Base-by-base conservation (phyloP, 2,797 vertebrate species). In the Lacerta bilineata region DNA sequence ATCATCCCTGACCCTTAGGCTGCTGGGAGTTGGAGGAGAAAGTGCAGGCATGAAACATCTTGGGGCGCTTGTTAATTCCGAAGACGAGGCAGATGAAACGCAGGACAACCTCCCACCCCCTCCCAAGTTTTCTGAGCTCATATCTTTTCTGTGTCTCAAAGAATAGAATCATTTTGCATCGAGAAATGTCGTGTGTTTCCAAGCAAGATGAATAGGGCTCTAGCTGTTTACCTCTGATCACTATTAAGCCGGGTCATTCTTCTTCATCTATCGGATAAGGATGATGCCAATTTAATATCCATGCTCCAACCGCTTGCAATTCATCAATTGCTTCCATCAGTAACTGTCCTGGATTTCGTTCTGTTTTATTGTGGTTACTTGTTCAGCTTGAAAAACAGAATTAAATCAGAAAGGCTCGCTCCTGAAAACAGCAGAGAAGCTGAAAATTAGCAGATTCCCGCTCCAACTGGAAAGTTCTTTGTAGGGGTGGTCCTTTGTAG, bases 121-220 rank as follows among this genome's bases (percentile, higher is more conserved):
- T 5, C 27, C 69, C 69, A 71, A 23, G 36, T 25, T 46, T 68
- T 27, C 84, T 4, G n/a, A 55, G 2, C 18, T 43, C 4, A 3
- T 15, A 41, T n/a, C 59, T 68, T 68, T 20, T 43, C 75, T 25
- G 29, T 25, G 41, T 10, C 89, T 75, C n/a, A 69, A 78, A 64
- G 0, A 0, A 77, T 43, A 89, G 78, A 27, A 66, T 66, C 15
- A 39, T 33, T 85, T 61, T 81, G 71, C 76, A 83, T 3, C 15
- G 1, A 55, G 71, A n/a, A 82, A 71, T 85, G 39, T 8, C 27
- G 72, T 36, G 0, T 36, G 0, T 41, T 68, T 43, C 82, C 88
- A 75, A 55, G 90, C 41, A 20, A 78, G 87, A 91, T 39, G 69
- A 55, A 59, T 80, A 25, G 89, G 78, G 88, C 88, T 91, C 81